Conservation (phyloP, 2,113 vertebrate species). For the Scopus umbretta region DNA sequence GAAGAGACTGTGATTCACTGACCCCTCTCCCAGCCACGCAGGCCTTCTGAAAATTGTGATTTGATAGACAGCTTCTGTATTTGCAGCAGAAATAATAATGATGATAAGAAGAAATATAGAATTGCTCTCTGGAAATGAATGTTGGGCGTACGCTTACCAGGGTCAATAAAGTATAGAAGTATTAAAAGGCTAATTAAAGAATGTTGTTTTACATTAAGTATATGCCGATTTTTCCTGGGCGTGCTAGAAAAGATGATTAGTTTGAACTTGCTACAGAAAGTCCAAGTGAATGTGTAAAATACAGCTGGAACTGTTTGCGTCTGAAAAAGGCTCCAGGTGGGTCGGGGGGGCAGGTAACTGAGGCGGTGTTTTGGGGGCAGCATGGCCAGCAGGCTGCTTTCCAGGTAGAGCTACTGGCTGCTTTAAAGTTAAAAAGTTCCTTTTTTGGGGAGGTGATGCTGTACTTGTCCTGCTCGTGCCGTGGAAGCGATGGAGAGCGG, state of each 20-base stretch:
- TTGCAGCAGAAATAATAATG: background rate
- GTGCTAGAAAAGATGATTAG: background rate
- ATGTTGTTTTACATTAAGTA: background rate
- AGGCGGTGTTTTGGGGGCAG: background rate
- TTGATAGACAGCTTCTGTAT: too few relatives aligned
- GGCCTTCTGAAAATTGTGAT: background rate
- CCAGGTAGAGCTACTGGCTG: background rate
- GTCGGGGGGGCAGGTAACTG: background rate
- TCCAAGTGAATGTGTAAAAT: background rate
- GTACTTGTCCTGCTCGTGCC: background rate
- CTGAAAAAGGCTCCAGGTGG: background rate
- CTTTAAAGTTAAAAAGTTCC: background rate
- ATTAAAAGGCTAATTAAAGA: background rate
- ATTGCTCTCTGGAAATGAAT: background rate
- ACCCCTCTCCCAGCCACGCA: background rate
- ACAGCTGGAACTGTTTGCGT: background rate
- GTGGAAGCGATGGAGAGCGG: accelerated
- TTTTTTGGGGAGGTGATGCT: background rate
- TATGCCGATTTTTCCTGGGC: background rate
- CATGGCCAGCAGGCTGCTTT: background rate
- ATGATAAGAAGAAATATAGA: background rate
- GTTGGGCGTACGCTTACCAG: background rate
- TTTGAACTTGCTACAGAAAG: background rate
- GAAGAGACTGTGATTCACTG: background rate
- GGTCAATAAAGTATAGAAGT: background rate